Evolutionary conservation across 2,888 invertebrate genomes (phyloP), one percentile per base, ranked within the genome.

Genomic region (Notodonta dromedarius): DNA sequence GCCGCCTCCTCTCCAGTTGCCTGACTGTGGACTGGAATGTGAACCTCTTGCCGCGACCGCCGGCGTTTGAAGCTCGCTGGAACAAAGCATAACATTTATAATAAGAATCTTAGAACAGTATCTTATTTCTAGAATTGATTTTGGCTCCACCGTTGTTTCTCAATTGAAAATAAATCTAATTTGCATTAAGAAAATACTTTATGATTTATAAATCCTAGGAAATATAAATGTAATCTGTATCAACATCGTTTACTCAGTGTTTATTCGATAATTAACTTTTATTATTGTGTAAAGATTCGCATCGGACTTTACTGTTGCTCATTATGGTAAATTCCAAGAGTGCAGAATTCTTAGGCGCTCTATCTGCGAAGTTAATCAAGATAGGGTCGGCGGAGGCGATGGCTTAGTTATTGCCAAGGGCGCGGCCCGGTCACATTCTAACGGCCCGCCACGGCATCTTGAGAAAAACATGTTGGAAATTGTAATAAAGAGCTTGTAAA

Each of bases 11-110:
- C 88, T 97, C 97, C 58, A 97, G 95, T 85, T 97, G 96, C n/a
- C 97, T 84, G 11, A 97, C 96, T 0, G 97, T 97, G 56, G 97
- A 97, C 85, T 97, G 97, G 88, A 97, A 97, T 0, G 96, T 96
- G 88, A 97, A 97, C 70, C 96, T 94, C 80, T 96, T 96, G 57
- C 94, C 91, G 12, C 88, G 86, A 53, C 78, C 76, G 13, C 77
- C 70, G 46, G 76, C 78, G 73, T 81, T 82, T 44, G 82, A 69
- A 32, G 81, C 78, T n/a, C 90, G 87, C 91, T 91, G 83, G 4
- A 83, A 80, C 63, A 78, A 70, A 8, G 8, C 8, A 9, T 50
- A 4, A 46, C 4, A 42, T 40, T 40, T 24, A 35, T 35, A 35
- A 35, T 35, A 7, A 4, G 6, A 35, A 1, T 35, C 35, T 35